Evolutionary conservation across 2,113 vertebrate genomes (phyloP).

Genomic region (Mus spicilegus): DNA sequence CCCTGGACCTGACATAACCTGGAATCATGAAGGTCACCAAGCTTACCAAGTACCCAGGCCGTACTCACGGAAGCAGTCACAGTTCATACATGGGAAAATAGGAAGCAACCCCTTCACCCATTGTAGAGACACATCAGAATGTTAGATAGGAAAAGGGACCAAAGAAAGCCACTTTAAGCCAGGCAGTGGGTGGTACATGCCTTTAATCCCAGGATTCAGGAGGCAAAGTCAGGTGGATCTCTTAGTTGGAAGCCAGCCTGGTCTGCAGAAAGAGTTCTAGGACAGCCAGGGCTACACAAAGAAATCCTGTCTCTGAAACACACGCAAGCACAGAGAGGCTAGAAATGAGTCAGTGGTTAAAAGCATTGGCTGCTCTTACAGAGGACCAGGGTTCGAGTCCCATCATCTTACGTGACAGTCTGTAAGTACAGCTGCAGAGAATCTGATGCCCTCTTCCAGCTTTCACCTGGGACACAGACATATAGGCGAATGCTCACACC

Average conservation of each 20-base stretch:
- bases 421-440: not conserved
- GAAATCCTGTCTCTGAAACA: not conserved
- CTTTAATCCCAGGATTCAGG: not conserved
- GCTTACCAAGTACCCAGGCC: rapidly evolving
- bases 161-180: not conserved
- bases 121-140: rapidly evolving
- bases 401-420: not conserved
- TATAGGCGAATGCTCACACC: not conserved
- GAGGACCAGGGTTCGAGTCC: not conserved
- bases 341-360: not conserved
- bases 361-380: not conserved
- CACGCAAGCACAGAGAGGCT: not conserved
- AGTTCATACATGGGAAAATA: rapidly evolving
- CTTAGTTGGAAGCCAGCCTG: not conserved
- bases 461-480: not conserved
- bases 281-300: not conserved
- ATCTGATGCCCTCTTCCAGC: not conserved
- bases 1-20: rapidly evolving
- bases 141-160: not conserved
- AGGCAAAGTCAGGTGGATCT: not conserved
- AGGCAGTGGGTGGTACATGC: not conserved
- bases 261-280: not conserved
- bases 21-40: rapidly evolving
- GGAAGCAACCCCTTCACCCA: rapidly evolving
- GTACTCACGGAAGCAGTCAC: rapidly evolving